Base-by-base conservation (phyloP, 2,797 vertebrate genomes). In the Mionectes olivaceus region DNA sequence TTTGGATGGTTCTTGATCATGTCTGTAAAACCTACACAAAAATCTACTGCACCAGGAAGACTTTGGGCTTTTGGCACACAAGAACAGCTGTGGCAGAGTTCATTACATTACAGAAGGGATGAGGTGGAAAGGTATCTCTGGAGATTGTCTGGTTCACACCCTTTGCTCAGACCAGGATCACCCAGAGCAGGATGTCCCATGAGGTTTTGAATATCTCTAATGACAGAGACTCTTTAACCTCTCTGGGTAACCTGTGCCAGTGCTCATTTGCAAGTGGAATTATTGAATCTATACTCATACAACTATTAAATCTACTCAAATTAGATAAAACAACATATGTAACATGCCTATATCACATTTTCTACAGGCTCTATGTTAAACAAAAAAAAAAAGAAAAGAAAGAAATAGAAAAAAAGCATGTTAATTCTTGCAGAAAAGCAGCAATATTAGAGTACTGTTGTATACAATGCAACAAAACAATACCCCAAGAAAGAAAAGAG, bases 341-440 rank as follows among this genome's bases (percentile, higher is more conserved):
- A 69, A 57, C 28, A 46, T 59, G 6, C 4, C 9, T 55, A 9
- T 27, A 23, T 50, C 30, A 44, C 4, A 41, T 7, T 59, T 74
- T 74, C 25, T 55, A n/a, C 6, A 24, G 53, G 8, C 3, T 56
- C 18, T 33, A 8, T 39, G 7, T 59, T 63, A 3, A 19, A n/a
- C 10, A 11, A 18, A 21, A 73, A 57, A 33, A 46, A 47, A 25
- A 6, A n/a, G 13, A 5, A 21, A 5, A 35, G 12, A 10, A 19
- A 27, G 7, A 6, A 18, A 25, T 25, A n/a, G 3, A 14, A 10
- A 10, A n/a, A 49, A 74, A 8, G 1, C 2, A 3, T 0, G 2
- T 37, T 56, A 23, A 4, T 22, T 64, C n/a, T 71, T 68, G 27
- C 47, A 85, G 44, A 90, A 88, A 46, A 87, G 2, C 10, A 70